A percentile compares a stretch with the other conserved stretches of the same genome.
These are phyloP conservation scores for Atrichornis clamosus DNA, from an alignment of 2,113 vertebrate species.

Conservation along the genomic window DNA sequence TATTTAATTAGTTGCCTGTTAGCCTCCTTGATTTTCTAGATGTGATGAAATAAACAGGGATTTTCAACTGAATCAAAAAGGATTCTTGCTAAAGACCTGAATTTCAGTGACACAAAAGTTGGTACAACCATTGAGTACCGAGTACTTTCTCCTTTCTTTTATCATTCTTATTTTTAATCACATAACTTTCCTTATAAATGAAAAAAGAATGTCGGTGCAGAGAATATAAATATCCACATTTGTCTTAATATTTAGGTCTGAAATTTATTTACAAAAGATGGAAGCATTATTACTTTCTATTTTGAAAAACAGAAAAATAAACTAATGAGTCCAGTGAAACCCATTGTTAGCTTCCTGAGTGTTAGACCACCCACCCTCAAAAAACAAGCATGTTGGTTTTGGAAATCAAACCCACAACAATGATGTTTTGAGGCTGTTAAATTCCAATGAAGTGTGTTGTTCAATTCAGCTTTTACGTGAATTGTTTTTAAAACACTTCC, in stretches of 20 bases:
- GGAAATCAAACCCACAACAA: background rate
- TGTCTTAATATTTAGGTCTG: background rate
- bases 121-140: background rate
- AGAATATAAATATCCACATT: background rate
- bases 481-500: background rate
- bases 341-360: background rate
- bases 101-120: background rate
- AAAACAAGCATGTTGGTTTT: background rate
- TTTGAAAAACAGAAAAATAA: background rate
- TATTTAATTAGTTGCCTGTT: constrained; percentile 3
- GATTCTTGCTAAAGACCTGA: background rate
- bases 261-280: background rate
- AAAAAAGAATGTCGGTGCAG: background rate
- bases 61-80: background rate
- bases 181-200: background rate
- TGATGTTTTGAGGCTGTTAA: background rate
- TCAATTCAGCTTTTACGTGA: background rate
- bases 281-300: background rate
- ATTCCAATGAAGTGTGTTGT: background rate
- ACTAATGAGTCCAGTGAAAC: background rate
- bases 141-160: background rate
- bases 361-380: background rate
- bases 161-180: background rate
- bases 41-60: background rate
- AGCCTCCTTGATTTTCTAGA: background rate